Base-by-base conservation (phyloP, 2,888 invertebrate genomes). In the Ochlodes sylvanus region DNA sequence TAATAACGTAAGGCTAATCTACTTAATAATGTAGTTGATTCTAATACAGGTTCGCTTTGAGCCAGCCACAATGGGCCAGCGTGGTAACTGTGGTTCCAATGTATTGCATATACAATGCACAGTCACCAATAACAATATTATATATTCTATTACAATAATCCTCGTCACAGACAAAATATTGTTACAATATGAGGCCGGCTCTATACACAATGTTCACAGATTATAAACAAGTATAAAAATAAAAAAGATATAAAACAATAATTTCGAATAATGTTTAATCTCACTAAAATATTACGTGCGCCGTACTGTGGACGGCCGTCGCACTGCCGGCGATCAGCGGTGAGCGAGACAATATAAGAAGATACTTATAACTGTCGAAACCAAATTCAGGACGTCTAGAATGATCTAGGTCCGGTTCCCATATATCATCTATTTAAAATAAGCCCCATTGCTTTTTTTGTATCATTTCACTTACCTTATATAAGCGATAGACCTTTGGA, bases 201-300 rank as follows among this genome's bases (percentile, higher is more conserved):
- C 15, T 44, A n/a, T n/a, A 42, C 14, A 21, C 60, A 27, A 41
- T 42, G 19, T 41, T 27, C n/a, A 60, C 44, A 60, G 44, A 61
- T 34, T 47, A 21, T 12, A 44, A 61, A 57, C 9, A 57, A 19
- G 61, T 61, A 61, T 47, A 61, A 61, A 61, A 61, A 61, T 61
- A 61, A 61, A 61, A 61, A 61, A 60, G 38, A 17, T 34, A 34
- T 19, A 50, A 50, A 61, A 61, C 19, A 61, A 60, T 27, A 60
- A 50, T 50, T 50, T 61, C 32, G 47, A 50, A 61, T 50, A 61
- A 52, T 27, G 21, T 19, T 47, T 21, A 21, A 52, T 52, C 52
- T 52, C 52, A 52, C 52, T 52, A 52, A 27, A 52, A 61, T 34
- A 34, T 47, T 34, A 50, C 47, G 32, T 61, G 32, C 50, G 34